Evolutionary conservation across 2,113 vertebrate genomes (phyloP), one percentile per base, ranked within the genome.

Genomic region (Tringa solitaria): DNA sequence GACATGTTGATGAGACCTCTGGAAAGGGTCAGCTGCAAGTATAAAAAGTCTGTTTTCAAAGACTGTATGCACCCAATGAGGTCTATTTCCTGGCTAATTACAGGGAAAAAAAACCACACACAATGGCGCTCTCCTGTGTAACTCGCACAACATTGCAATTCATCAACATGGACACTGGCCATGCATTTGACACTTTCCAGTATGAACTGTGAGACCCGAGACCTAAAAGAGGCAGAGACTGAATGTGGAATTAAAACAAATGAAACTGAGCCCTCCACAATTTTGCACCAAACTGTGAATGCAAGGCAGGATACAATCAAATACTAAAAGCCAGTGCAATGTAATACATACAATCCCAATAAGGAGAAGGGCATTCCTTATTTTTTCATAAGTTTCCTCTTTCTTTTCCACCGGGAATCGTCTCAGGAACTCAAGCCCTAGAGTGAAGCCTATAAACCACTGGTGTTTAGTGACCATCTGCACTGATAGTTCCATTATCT

Each of bases 81-180:
- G 15, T 50, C 69, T 50, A 23, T 89, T 92, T 92, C 89, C 81
- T 61, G 50, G 46, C n/a, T 89, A 95, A 95, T 97, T 92, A 74
- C 46, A 56, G 6, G 80, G 74, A 96, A 96, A 96, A 95, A 57
- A 30, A n/a, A n/a, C n/a, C 8, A 7, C 87, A 96, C 95, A 95
- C 96, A 96, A 96, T 95, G 96, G 96, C 87, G 91, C 95, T 95
- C 95, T 95, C 96, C 96, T 95, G 96, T 97, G 96, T 97, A 94
- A 79, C 84, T 92, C 16, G 0, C 65, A 91, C 81, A 94, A 87
- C 96, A 95, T 6, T 97, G 84, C 96, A 96, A 96, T 95, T 74
- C 87, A 67, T 94, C 84, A 82, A 57, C 65, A 3, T 18, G 91
- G 87, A 91, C 87, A 28, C 3, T 80, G 89, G 41, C 45, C 3